Conservation (phyloP, 2,797 vertebrate species). For the Xiphorhynchus erythropygius region DNA sequence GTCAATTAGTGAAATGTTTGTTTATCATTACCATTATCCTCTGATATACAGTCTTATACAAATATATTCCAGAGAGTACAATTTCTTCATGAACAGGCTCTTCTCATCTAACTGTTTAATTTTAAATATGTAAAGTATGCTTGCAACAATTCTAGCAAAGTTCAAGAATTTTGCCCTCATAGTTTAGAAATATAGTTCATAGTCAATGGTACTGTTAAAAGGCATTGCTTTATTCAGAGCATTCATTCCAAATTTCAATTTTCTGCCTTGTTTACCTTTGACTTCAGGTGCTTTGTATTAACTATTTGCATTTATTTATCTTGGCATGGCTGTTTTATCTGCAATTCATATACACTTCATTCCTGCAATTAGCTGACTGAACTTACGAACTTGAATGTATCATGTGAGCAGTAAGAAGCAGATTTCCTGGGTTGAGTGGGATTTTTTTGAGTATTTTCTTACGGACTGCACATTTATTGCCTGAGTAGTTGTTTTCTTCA, state of each 20-base stretch:
- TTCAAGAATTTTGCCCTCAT: not conserved
- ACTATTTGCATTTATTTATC: not conserved
- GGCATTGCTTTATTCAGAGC: not conserved
- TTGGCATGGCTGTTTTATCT: not conserved
- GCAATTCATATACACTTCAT: not conserved
- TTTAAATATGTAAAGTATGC: not conserved
- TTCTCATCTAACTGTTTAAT: not conserved
- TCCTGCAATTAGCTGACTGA: not conserved
- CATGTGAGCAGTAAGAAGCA: not conserved
- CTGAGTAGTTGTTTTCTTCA: not conserved
- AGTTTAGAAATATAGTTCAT: not conserved
- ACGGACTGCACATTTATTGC: not conserved
- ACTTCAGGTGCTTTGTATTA: not conserved
- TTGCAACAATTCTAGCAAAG: not conserved
- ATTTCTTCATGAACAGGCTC: not conserved
- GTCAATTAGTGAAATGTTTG: not conserved
- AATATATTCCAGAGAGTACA: not conserved
- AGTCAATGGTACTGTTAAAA: not conserved
- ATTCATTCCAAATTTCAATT: not conserved
- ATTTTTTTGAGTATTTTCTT: not conserved
- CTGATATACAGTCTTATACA: not conserved
- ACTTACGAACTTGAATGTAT: not conserved
- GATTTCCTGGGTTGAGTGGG: not conserved
- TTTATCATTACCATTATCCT: not conserved
- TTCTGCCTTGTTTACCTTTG: not conserved